phyloP scores from a whole-genome alignment of 2,797 vertebrate species.

The Halcyon badia region DNA sequence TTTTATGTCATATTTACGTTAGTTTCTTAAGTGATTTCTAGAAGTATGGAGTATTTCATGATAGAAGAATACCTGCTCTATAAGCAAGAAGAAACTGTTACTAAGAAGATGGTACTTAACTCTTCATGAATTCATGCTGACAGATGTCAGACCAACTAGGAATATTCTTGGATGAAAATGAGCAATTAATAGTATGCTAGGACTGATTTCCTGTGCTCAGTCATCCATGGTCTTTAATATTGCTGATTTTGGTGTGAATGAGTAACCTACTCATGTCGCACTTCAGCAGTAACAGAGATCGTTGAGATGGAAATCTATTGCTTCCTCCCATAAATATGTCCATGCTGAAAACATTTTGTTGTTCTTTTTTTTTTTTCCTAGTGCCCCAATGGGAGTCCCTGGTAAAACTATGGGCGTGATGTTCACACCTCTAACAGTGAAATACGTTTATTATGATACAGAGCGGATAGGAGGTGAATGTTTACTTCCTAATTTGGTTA shows the following conservation, averaged over 20 bases:
- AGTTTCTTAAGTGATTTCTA: not conserved
- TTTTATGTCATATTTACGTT: not conserved
- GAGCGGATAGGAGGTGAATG: slow-evolving; percentile 93
- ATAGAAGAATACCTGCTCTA: not conserved
- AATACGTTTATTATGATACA: slow-evolving; percentile 92
- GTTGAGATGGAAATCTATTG: not conserved
- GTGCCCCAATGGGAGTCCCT: slow-evolving; percentile 97
- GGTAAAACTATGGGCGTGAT: slow-evolving; percentile 98
- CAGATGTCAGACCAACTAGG: not conserved
- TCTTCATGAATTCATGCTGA: not conserved
- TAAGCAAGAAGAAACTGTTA: not conserved
- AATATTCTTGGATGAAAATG: not conserved
- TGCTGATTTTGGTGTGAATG: slow-evolving; percentile 18
- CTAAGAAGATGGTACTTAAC: not conserved
- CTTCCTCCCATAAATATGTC: not conserved
- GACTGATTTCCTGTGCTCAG: not conserved
- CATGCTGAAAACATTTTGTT: not conserved
- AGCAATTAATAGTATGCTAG: not conserved
- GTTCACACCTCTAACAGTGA: slow-evolving; percentile 95
- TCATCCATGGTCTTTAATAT: not conserved
- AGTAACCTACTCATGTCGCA: not conserved
- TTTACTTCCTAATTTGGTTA: not conserved
- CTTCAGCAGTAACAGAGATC: not conserved
- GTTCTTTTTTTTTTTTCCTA: slow-evolving; percentile 48
- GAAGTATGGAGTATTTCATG: not conserved